A percentile compares a stretch with the other conserved stretches of the same genome.
These are phyloP conservation scores for Euthynnus affinis DNA, from an alignment of 2,797 vertebrate species.

Conservation along the genomic window DNA sequence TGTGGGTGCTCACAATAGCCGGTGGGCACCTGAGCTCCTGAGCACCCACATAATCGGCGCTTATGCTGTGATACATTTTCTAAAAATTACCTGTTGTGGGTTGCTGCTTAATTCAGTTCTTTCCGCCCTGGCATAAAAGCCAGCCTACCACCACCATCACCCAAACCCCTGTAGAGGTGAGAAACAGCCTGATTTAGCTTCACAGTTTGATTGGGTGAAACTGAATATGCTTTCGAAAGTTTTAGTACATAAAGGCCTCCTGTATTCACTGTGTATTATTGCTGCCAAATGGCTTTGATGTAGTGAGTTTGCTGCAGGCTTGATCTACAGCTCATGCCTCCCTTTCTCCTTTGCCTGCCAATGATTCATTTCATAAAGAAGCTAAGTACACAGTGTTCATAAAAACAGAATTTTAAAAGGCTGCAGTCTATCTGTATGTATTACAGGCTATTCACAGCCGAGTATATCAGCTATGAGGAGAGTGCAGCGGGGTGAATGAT, in stretches of 20 bases:
- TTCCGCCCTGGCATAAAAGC: slow-evolving; percentile 14
- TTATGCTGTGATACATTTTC: slow-evolving; percentile 34
- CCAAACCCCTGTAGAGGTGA: slow-evolving; percentile 12
- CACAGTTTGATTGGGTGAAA: slow-evolving; percentile 30
- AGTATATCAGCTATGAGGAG: slow-evolving; percentile 53
- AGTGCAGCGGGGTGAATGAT: slow-evolving; percentile 65
- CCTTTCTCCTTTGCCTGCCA: slow-evolving; percentile 18
- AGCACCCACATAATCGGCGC: neutral
- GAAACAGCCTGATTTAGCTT: slow-evolving; percentile 34
- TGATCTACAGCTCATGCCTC: slow-evolving; percentile 23
- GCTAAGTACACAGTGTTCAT: slow-evolving; percentile 17
- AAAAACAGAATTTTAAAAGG: slow-evolving; percentile 34
- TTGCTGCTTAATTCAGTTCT: slow-evolving; percentile 43
- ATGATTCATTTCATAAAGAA: slow-evolving; percentile 42
- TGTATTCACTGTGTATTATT: slow-evolving; percentile 12
- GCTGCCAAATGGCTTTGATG: slow-evolving; percentile 28
- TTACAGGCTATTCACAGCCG: slow-evolving; percentile 40
- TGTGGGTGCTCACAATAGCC: slow-evolving; percentile 4
- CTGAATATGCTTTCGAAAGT: slow-evolving; percentile 2
- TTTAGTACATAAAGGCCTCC: slow-evolving; percentile 19
- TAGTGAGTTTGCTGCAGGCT: slow-evolving; percentile 7
- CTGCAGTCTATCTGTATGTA: slow-evolving; percentile 28
- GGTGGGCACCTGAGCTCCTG: neutral
- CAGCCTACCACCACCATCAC: neutral
- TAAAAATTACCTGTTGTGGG: slow-evolving; percentile 33